Percentiles rank a stretch among this genome's conserved stretches.
Evolutionary conservation across 2,113 vertebrate genomes (phyloP).

Genomic region (Indicator indicator): DNA sequence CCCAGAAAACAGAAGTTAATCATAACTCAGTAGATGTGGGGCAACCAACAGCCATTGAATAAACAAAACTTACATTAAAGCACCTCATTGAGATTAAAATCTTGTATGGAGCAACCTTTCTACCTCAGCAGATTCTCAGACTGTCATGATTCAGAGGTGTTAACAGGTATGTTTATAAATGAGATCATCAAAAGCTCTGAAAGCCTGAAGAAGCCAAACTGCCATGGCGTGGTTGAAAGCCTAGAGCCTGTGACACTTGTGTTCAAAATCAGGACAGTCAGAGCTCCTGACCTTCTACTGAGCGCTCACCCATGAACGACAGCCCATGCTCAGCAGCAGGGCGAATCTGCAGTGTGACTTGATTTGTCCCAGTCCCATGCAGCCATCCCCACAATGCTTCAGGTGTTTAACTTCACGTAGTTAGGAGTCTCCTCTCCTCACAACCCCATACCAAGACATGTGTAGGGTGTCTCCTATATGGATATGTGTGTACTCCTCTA

Average conservation of each 20-base stretch:
- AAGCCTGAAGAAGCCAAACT: background rate
- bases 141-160: background rate
- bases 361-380: background rate
- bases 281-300: background rate
- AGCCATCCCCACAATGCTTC: background rate
- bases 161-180: background rate
- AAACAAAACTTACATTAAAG: background rate
- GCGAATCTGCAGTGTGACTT: background rate
- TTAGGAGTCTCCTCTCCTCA: background rate
- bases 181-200: background rate
- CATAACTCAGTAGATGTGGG: background rate
- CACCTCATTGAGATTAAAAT: background rate
- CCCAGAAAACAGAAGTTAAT: background rate
- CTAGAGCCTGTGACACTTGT: background rate
- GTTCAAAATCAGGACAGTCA: background rate
- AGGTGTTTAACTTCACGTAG: background rate
- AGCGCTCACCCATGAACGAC: fast-evolving
- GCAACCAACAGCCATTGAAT: fast-evolving
- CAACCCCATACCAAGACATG: background rate
- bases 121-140: background rate
- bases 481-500: background rate
- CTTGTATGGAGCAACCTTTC: background rate
- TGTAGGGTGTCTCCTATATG: fast-evolving
- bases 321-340: fast-evolving
- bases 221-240: background rate